phyloP scores from a whole-genome alignment of 2,113 vertebrate species.

The Gymnorhina tibicen region DNA sequence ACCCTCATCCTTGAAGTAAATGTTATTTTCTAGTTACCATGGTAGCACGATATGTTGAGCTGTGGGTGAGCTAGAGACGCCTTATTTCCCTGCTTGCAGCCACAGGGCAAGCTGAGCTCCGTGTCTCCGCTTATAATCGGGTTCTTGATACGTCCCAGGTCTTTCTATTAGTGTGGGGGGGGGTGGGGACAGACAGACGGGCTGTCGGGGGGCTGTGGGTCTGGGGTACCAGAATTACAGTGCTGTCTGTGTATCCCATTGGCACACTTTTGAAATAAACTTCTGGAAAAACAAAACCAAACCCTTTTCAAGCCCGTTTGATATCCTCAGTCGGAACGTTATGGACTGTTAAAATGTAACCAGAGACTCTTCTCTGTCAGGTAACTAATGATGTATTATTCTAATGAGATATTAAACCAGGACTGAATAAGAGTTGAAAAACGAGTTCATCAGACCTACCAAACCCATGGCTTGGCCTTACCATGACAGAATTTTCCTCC shows the following conservation, averaged over 20 bases:
- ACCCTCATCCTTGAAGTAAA: background rate
- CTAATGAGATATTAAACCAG: background rate
- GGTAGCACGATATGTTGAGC: conserved; percentile 66
- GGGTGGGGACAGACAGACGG: background rate
- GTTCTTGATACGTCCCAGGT: background rate
- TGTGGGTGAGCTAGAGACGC: conserved; percentile 60
- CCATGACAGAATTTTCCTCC: background rate
- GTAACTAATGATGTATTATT: background rate
- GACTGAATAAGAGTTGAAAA: background rate
- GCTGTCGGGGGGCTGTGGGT: background rate
- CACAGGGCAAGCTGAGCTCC: conserved; percentile 26
- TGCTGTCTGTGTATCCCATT: conserved; percentile 12
- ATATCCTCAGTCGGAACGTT: background rate
- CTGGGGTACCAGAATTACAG: background rate
- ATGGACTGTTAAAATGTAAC: background rate
- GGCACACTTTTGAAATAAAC: conserved; percentile 55
- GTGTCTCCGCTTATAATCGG: conserved; percentile 20
- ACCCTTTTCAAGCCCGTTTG: background rate
- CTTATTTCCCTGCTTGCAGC: conserved; percentile 39
- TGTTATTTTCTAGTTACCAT: conserved; percentile 67
- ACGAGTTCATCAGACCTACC: background rate
- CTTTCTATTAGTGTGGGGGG: background rate
- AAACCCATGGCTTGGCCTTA: background rate
- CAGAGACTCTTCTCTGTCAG: background rate
- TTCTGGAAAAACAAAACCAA: background rate